Evolutionary conservation across 2,797 vertebrate species (phyloP).

Genomic region (Neosilurus mollespiculum): DNA sequence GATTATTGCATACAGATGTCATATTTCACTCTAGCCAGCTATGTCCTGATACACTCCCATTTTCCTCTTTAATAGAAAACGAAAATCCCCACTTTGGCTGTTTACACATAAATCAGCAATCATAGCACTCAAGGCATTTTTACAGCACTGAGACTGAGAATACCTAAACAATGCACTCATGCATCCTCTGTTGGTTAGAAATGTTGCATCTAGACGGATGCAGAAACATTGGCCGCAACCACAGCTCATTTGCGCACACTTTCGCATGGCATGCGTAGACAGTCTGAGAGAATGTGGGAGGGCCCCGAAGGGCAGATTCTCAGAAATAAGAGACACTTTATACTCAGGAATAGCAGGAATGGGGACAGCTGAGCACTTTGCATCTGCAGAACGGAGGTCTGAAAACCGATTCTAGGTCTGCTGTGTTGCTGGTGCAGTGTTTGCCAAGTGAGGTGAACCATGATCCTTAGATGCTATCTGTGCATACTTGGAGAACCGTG

Average conservation of each 20-base stretch:
- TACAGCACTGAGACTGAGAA: background rate
- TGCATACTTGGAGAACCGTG: background rate
- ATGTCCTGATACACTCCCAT: conserved; percentile 23
- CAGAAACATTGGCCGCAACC: background rate
- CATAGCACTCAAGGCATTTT: background rate
- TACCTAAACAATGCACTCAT: conserved; percentile 26
- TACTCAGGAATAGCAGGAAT: conserved; percentile 19
- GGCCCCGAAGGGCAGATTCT: conserved; percentile 12
- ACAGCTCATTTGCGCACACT: conserved; percentile 10
- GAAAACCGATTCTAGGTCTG: conserved; percentile 7
- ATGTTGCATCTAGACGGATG: conserved; percentile 14
- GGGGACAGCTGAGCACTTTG: conserved; percentile 30
- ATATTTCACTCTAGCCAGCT: conserved; percentile 7
- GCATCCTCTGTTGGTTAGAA: conserved; percentile 18
- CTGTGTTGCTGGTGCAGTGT: background rate
- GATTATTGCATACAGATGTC: conserved; percentile 38
- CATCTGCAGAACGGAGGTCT: background rate
- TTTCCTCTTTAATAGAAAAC: conserved; percentile 1
- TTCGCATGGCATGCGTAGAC: conserved; percentile 15
- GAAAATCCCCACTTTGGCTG: background rate
- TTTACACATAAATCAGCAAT: background rate
- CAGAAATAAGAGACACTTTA: conserved; percentile 32
- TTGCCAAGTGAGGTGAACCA: conserved; percentile 16
- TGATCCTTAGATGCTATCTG: conserved; percentile 15
- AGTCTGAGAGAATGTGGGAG: conserved; percentile 19